Evolutionary conservation across 2,888 invertebrate genomes (phyloP), one percentile per base, ranked within the genome.

Genomic region (Minunthozetes semirufus): DNA sequence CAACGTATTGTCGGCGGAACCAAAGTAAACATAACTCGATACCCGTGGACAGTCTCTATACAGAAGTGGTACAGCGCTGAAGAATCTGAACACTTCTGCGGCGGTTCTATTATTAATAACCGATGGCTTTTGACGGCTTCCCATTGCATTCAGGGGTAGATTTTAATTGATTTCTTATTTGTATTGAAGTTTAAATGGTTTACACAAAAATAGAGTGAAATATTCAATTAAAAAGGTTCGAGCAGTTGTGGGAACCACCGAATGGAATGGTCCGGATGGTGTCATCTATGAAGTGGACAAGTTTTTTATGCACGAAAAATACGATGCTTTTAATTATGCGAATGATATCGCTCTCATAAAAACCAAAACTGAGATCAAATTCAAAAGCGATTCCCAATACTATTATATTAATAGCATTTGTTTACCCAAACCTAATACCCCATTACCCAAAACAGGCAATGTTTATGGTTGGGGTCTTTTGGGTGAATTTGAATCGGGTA

Each of bases 81-180:
- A 38, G n/a, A 63, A 1, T 46, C 13, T 0, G 42, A 22, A 42
- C 68, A 68, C 68, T 42, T 68, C 15, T 50, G 78, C 76, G 15
- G 77, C 77, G n/a, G 76, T 72, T 17, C 72, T 42, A 19, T 78
- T 1, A 66, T 78, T 25, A 75, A 33, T 27, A 15, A 72, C 19
- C 29, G 50, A 9, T 78, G 78, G 78, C 27, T 78, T 22, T 11
- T 78, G n/a, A 76, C 77, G 1, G 78, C 78, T 13, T 76, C 75
- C 11, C 78, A 78, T 48, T 78, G 78, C 42, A 77, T 78, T 42
- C 9, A 42, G 1, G 42, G 68, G 63, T 46, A 17, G 63, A 22
- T 3, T 22, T 33, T 17, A 8, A 33, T 27, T 29, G 4, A 33
- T n/a, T n/a, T n/a, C n/a, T n/a, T n/a, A n/a, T n/a, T n/a, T n/a